Percentiles rank a stretch among this genome's conserved stretches.
Evolutionary conservation across 1,140 invertebrate species (phyloP).

Genomic region (Diorhabda sublineata): DNA sequence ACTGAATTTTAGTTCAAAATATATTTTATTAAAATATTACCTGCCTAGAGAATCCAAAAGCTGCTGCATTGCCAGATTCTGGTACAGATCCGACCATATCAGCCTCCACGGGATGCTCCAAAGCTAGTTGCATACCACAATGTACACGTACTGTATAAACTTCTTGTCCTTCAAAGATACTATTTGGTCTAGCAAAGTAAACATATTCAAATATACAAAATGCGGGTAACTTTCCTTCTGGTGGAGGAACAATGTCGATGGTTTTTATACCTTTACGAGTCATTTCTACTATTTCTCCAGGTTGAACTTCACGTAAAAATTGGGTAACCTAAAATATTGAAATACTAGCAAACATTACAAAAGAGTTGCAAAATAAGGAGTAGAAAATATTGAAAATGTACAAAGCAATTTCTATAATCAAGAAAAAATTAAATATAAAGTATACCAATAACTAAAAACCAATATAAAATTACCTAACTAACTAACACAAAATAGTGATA

Average conservation of each 20-base stretch:
- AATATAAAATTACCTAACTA: too few species aligned
- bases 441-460: too few species aligned
- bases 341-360: too few species aligned
- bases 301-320: conserved; percentile 79
- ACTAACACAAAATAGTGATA: too few species aligned
- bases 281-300: conserved; percentile 93
- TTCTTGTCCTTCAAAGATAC: conserved; percentile 89
- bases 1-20: too few species aligned
- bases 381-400: too few species aligned
- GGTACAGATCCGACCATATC: conserved; percentile 95
- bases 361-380: too few species aligned
- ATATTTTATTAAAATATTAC: conserved; percentile 47
- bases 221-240: conserved; percentile 67
- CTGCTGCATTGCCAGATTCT: conserved; percentile 93
- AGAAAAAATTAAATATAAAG: too few species aligned
- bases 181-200: conserved; percentile 93
- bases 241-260: conserved; percentile 75
- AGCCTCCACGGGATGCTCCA: conserved; percentile 83
- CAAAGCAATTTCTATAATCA: too few species aligned
- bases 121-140: conserved; percentile 85
- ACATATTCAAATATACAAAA: conserved; percentile 99
- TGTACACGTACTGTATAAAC: conserved; percentile 91
- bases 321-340: conserved; percentile 60
- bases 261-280: conserved; percentile 78
- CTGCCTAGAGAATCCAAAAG: conserved; percentile 84